Evolutionary conservation across 1,140 invertebrate genomes (phyloP).

Genomic region (Cotesia typhae): DNA sequence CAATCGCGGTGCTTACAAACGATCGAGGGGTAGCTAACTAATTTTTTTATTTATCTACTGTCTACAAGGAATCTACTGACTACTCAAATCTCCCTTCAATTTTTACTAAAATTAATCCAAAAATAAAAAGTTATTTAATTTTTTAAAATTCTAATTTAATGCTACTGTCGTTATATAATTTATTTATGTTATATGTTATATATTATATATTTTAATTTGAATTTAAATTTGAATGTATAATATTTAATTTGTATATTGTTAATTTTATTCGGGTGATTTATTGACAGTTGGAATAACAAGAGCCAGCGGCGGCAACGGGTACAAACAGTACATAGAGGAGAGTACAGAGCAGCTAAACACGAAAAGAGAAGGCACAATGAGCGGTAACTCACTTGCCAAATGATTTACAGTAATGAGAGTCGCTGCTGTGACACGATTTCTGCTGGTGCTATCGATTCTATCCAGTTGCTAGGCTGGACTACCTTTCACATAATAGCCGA

Average conservation of each 20-base stretch:
- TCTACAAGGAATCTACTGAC: slow-evolving; percentile 24
- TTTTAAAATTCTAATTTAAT: too few species aligned
- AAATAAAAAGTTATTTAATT: too few species aligned
- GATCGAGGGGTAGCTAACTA: slow-evolving; percentile 53
- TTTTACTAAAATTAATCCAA: too few species aligned
- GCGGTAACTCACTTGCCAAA: slow-evolving; percentile 56
- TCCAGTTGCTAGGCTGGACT: slow-evolving; percentile 29
- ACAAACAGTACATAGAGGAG: too few species aligned
- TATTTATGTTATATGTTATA: too few species aligned
- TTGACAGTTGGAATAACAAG: slow-evolving; percentile 50
- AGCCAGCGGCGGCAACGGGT: slow-evolving; percentile 28
- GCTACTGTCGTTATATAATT: too few species aligned
- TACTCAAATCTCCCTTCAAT: not conserved
- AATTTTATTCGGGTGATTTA: slow-evolving; percentile 53
- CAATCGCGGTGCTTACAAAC: slow-evolving; percentile 65
- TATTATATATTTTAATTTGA: too few species aligned
- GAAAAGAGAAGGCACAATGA: slow-evolving; percentile 49
- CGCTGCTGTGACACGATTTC: slow-evolving; percentile 40
- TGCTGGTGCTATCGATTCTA: slow-evolving; percentile 35
- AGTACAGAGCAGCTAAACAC: not conserved
- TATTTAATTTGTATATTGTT: slow-evolving; percentile 37
- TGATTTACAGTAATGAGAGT: slow-evolving; percentile 63
- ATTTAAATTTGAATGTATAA: slow-evolving; percentile 10
- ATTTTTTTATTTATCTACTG: slow-evolving; percentile 24
- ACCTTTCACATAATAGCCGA: slow-evolving; percentile 22